Evolutionary conservation across 2,113 vertebrate genomes (phyloP), one percentile per base, ranked within the genome.

Genomic region (Seriola rivoliana): DNA sequence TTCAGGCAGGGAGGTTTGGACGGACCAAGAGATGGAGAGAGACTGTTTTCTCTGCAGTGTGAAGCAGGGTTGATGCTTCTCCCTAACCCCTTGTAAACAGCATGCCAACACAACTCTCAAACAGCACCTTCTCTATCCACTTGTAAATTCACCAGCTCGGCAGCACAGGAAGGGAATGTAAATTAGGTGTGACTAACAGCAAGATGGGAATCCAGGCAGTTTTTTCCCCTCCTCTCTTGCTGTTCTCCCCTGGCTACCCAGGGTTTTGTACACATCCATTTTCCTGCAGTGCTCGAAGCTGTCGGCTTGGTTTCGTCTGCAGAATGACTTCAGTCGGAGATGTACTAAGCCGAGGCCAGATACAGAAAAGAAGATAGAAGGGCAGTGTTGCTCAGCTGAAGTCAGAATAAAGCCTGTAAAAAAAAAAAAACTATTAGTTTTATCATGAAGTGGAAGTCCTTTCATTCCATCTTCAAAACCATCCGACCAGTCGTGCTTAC

Each of bases 101-200:
- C 91, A 79, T 85, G 90, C 88, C 90, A 83, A 82, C 91, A 88
- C 92, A 84, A 86, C 91, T 78, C 91, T 82, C 87, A 78, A 88
- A 90, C 90, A 86, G 81, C 87, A 85, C 86, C 85, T 88, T 89
- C 90, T 92, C 90, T 88, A 88, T 90, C 88, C 92, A 88, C 92
- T 92, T 92, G 90, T 91, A 88, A 93, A 93, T 91, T 81, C 90
- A 89, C 80, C 83, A 87, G 79, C 91, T 85, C 83, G 82, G 86
- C 79, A 90, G 88, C 80, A 50, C 78, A 89, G 90, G 83, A 91
- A 91, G 87, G 90, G 89, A 92, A 94, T 92, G 88, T 89, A 93
- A 94, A 95, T 94, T 84, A 92, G 89, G 88, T 92, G 93, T 89
- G 91, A 94, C 91, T 93, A 94, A 95, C 92, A 83, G 87, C 88